Percentiles rank a stretch among this genome's conserved stretches.
Conservation (phyloP, 2,888 invertebrate genomes). For the Acrobasis suavella region DNA sequence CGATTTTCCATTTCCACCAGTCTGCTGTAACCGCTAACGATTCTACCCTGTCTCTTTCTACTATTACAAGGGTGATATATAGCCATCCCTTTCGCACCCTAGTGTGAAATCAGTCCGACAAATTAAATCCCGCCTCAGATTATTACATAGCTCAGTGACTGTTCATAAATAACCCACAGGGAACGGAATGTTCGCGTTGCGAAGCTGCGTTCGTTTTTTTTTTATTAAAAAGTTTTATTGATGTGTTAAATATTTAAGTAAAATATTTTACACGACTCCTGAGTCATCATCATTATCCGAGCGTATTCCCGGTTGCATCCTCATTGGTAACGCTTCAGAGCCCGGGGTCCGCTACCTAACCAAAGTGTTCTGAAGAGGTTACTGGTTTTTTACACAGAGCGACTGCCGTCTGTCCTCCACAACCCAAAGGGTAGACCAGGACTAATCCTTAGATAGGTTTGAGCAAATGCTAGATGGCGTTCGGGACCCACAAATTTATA, state of each 20-base stretch:
- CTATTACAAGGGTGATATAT: constrained; percentile 29
- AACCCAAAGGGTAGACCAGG: no score
- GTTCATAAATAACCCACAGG: constrained; percentile 84
- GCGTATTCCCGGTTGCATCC: no score
- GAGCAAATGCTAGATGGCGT: no score
- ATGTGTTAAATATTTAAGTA: not conserved
- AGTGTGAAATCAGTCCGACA: constrained; percentile 88
- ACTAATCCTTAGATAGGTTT: no score
- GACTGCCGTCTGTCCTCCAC: no score
- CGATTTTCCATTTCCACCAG: constrained; percentile 64
- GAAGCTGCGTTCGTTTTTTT: constrained; percentile 29
- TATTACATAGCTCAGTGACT: constrained; percentile 88
- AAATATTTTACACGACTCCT: no score
- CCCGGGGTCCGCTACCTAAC: no score
- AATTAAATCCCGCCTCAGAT: constrained; percentile 88
- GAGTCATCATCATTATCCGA: no score
- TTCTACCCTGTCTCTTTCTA: constrained; percentile 44
- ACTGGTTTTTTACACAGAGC: no score
- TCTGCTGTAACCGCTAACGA: constrained; percentile 70
- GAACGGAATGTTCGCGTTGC: constrained; percentile 47
- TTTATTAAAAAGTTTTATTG: not conserved
- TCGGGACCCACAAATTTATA: no score
- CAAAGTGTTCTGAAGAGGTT: no score
- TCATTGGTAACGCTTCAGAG: no score
- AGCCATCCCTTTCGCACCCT: constrained; percentile 54